Evolutionary conservation across 2,888 invertebrate species (phyloP), one percentile per base, ranked within the genome.

Genomic region (Rotaria socialis): DNA sequence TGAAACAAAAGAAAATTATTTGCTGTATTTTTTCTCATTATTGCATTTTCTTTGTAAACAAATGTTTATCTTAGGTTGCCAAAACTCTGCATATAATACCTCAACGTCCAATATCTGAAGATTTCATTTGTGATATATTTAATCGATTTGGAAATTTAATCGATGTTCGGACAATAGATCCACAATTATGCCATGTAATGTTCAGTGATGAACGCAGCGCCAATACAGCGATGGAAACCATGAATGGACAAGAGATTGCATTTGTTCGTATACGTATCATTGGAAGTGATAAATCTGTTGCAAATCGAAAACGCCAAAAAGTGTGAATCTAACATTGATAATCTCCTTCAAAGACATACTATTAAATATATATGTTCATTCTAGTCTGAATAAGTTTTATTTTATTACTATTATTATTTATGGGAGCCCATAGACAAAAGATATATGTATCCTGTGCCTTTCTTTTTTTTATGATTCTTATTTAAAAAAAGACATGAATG

Each of bases 141-240:
- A 95, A 95, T 89, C 94, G 96, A 89, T 96, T 96, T 92, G 96
- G 96, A 11, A 94, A 94, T 90, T 92, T 96, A 19, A 95, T 96
- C 87, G 96, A 96, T 91, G 95, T 96, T 4, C 96, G 84, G 35
- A 84, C 35, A 35, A 8, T 24, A 22, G n/a, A 47, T 80, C 80
- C 80, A 0, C 43, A n/a, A 43, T 47, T 80, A n/a, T 41, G 94
- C 0, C 96, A 95, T 90, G 94, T 96, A 7, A 96, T 96, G 90
- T 96, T 94, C 91, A 93, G 94, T 0, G 96, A 95, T 92, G 95
- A 96, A 0, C 95, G 96, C 0, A 95, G 96, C 91, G 96, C 96
- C 4, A 96, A 96, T 0, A 91, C 92, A 87, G 96, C 96, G 6
- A 93, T 96, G 89, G 96, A 96, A 91, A 94, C 94, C 89, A 94